phyloP scores from a whole-genome alignment of 2,888 invertebrate genomes.

The Agrilus biguttatus region DNA sequence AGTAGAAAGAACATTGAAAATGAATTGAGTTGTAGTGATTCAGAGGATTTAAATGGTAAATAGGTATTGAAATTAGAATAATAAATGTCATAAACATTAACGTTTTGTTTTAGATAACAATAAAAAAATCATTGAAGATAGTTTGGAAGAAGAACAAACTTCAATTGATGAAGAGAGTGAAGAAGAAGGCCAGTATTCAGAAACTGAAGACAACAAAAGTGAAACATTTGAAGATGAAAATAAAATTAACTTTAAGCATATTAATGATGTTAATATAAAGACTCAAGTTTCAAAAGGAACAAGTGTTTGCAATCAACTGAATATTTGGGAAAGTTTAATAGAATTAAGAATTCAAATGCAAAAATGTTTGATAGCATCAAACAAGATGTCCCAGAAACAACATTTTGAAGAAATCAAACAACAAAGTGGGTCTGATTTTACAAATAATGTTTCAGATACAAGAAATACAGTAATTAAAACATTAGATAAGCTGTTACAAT shows the following conservation, averaged over 20 bases:
- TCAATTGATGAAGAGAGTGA: conserved; percentile 8
- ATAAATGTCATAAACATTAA: conserved; percentile 3
- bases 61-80: conserved; percentile 11
- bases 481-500: conserved; percentile 46
- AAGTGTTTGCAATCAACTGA: conserved; percentile 54
- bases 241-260: conserved; percentile 36
- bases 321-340: conserved; percentile 71
- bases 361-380: conserved; percentile 59
- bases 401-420: conserved; percentile 32
- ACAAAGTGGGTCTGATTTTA: conserved; percentile 34
- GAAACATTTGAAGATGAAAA: conserved; percentile 14
- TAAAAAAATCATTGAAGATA: conserved; percentile 12
- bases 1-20: conserved; percentile 40
- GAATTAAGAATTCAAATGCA: conserved; percentile 82
- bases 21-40: conserved; percentile 3
- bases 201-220: conserved; percentile 9
- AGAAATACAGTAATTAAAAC: conserved; percentile 41
- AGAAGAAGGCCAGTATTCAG: conserved; percentile 5
- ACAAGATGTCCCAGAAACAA: conserved; percentile 61
- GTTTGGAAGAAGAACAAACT: conserved; percentile 5
- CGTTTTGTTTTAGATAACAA: conserved; percentile 3
- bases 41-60: conserved; percentile 10
- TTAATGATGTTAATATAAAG: conserved; percentile 38
- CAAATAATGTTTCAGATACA: conserved; percentile 35
- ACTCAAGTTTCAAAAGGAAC: conserved; percentile 50